These are phyloP conservation scores for Menura novaehollandiae DNA, from an alignment of 2,113 vertebrate species.

Conservation along the genomic window DNA sequence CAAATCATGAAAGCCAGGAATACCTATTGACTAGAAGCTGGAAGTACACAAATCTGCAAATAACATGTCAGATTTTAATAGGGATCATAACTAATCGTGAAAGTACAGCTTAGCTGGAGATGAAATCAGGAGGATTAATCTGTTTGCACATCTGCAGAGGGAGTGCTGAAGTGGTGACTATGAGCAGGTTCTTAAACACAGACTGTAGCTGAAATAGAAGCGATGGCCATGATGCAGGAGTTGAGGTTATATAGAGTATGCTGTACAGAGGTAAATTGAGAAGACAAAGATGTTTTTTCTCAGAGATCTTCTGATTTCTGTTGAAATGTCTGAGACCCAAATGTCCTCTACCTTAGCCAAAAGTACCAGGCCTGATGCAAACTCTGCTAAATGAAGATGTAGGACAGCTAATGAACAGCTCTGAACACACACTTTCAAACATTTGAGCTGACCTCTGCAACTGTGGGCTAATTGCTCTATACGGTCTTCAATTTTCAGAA, in stretches of 20 bases:
- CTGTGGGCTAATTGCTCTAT: not conserved
- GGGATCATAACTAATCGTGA: not conserved
- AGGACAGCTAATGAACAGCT: too few species aligned
- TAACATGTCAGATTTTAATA: not conserved
- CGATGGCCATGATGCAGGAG: not conserved
- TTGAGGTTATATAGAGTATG: not conserved
- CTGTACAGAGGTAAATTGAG: not conserved
- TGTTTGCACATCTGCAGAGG: not conserved
- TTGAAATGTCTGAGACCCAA: not conserved
- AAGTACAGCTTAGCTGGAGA: not conserved
- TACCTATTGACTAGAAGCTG: not conserved
- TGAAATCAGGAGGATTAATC: not conserved
- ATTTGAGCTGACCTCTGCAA: not conserved
- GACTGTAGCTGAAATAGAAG: not conserved
- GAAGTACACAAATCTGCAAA: not conserved
- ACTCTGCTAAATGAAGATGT: not conserved
- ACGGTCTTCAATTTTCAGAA: not conserved
- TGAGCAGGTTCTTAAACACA: not conserved
- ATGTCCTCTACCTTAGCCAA: not conserved
- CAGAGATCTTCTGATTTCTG: not conserved
- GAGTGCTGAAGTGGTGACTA: not conserved
- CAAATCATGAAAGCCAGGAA: not conserved
- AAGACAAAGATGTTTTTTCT: not conserved
- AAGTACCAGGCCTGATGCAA: not conserved
- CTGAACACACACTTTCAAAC: not conserved